Evolutionary conservation across 2,113 vertebrate genomes (phyloP).

Genomic region (Antigone vipio): DNA sequence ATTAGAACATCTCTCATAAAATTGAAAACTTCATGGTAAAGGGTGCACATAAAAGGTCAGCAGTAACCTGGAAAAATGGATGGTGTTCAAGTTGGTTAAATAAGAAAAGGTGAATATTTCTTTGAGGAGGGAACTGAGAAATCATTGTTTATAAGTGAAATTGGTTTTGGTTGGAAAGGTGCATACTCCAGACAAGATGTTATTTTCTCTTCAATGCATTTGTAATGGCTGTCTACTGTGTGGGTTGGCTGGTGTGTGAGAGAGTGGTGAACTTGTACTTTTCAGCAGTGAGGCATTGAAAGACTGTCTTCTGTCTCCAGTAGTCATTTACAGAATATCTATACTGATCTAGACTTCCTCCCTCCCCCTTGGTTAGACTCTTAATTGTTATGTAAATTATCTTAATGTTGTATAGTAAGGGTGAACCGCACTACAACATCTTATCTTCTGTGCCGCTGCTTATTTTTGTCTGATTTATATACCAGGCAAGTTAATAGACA

Average conservation of each 20-base stretch:
- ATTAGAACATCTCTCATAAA: background rate
- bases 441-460: background rate
- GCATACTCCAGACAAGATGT: background rate
- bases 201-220: background rate
- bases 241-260: background rate
- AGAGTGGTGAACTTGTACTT: background rate
- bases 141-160: background rate
- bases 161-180: background rate
- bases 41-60: background rate
- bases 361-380: background rate
- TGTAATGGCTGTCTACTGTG: background rate
- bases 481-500: background rate
- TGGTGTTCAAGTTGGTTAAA: background rate
- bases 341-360: background rate
- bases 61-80: background rate
- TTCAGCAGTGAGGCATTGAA: background rate
- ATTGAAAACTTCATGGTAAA: background rate
- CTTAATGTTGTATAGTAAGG: background rate
- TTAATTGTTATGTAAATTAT: background rate
- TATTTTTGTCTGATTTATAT: background rate
- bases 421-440: background rate
- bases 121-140: background rate
- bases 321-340: background rate
- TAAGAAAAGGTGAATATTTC: background rate
- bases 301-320: background rate